Evolutionary conservation across 2,113 vertebrate species (phyloP), one percentile per base, ranked within the genome.

Genomic region (Phalacrocorax carbo): DNA sequence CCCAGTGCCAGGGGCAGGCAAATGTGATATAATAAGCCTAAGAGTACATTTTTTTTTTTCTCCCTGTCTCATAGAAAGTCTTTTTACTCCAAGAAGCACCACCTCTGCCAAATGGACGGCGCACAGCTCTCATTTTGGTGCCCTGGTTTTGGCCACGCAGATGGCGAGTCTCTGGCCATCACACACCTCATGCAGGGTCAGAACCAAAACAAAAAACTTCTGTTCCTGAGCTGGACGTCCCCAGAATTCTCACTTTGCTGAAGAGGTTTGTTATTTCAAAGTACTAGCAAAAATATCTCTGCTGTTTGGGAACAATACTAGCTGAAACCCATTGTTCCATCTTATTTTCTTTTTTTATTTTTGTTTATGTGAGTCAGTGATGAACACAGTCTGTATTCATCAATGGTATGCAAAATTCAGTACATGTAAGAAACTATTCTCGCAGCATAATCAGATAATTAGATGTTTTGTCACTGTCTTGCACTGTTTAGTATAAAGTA

Each of bases 391-490:
- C 62, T 94, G 57, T 60, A 58, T 82, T 85, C 1, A 0, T 30
- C 91, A 72, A 70, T 82, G 73, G 30, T 62, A 83, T 87, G 88
- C 85, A 95, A 91, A 96, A 96, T 95, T 92, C 94, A 86, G 52
- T 69, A 72, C 49, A 52, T 88, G 52, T 80, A 86, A 92, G 68
- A 54, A 96, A 40, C 52, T 19, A 36, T 96, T 97, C 80, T 96
- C 83, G 38, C 71, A 91, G 81, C 4, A 2, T 95, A 97, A 97
- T 97, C 90, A 95, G 95, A 95, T 91, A 95, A 97, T 97, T 82
- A 95, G 75, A 82, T 86, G 88, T 96, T 96, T 97, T 96, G 88
- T 95, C 25, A 57, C 54, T 83, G 75, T 68, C 83, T 95, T 87
- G 38, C 40, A 29, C 61, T 89, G 88, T 94, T 96, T 96, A 51